Percentiles rank a stretch among this genome's conserved stretches.
These are phyloP conservation scores for Melinaea marsaeus DNA, from an alignment of 2,888 invertebrate species.

Conservation along the genomic window DNA sequence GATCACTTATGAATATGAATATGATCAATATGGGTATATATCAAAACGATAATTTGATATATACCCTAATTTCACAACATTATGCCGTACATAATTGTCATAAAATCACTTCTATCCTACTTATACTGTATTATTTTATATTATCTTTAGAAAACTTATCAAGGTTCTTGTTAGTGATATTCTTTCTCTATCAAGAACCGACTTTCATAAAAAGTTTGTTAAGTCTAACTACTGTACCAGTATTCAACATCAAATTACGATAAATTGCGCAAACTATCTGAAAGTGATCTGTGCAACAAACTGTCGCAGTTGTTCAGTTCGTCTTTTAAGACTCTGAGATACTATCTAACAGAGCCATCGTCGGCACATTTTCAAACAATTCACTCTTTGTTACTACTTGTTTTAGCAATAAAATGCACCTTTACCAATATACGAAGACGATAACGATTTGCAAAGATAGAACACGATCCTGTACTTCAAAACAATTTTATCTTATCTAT, in stretches of 20 bases:
- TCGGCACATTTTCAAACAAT: neutral
- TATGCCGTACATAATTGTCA: no score
- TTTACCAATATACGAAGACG: neutral
- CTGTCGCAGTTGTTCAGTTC: neutral
- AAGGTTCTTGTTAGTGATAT: no score
- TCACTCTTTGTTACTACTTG: neutral
- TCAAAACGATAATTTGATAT: no score
- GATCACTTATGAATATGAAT: no score
- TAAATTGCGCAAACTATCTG: conserved; percentile 14
- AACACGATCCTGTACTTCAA: neutral
- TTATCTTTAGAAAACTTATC: no score
- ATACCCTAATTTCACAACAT: no score
- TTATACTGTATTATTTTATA: no score
- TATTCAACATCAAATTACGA: conserved; percentile 3
- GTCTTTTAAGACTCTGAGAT: neutral
- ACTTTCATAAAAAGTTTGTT: no score
- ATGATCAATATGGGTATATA: no score
- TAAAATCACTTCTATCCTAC: no score
- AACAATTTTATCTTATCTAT: neutral
- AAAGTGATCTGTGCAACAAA: neutral
- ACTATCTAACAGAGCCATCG: neutral
- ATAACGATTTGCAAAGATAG: neutral
- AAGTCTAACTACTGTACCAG: neutral
- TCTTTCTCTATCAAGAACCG: no score
- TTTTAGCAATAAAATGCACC: neutral